These are phyloP conservation scores for Reinhardtius hippoglossoides DNA, from an alignment of 2,113 vertebrate species.

Conservation along the genomic window DNA sequence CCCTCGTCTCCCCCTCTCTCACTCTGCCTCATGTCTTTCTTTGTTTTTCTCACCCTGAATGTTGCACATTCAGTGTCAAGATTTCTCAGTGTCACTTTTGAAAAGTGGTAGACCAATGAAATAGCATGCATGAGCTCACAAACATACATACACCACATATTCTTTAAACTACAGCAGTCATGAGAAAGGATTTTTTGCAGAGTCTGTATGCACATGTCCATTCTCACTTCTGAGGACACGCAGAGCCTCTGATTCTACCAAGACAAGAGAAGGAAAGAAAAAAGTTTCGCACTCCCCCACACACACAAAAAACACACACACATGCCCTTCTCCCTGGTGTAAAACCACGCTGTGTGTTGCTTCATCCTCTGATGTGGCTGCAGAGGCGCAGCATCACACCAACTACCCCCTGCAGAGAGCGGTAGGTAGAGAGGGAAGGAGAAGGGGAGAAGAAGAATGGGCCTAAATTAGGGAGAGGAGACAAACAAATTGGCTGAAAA, in stretches of 20 bases:
- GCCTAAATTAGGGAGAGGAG: slow-evolving; percentile 33
- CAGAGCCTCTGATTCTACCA: slow-evolving; percentile 18
- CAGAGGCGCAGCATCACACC: slow-evolving; percentile 44
- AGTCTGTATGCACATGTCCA: slow-evolving; percentile 7
- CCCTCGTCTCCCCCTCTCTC: background rate
- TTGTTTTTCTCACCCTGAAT: slow-evolving; percentile 14
- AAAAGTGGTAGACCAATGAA: slow-evolving; percentile 36
- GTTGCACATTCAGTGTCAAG: slow-evolving; percentile 30
- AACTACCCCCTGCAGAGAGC: slow-evolving; percentile 56
- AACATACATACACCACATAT: background rate
- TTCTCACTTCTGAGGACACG: slow-evolving; percentile 35
- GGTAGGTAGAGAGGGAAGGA: background rate
- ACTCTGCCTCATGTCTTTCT: background rate
- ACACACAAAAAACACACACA: background rate
- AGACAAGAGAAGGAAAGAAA: slow-evolving; percentile 1
- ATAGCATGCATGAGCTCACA: background rate
- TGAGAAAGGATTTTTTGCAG: slow-evolving; percentile 14
- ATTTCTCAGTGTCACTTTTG: slow-evolving; percentile 45
- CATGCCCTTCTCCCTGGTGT: slow-evolving; percentile 2
- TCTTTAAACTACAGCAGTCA: slow-evolving; percentile 19
- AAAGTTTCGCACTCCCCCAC: background rate
- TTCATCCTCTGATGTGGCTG: slow-evolving; percentile 48
- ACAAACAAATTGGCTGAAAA: slow-evolving; percentile 35
- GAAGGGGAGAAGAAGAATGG: slow-evolving; percentile 7
- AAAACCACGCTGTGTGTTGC: slow-evolving; percentile 23